These are phyloP conservation scores for Halictus ligatus DNA, from an alignment of 2,888 invertebrate genomes.

Conservation along the genomic window DNA sequence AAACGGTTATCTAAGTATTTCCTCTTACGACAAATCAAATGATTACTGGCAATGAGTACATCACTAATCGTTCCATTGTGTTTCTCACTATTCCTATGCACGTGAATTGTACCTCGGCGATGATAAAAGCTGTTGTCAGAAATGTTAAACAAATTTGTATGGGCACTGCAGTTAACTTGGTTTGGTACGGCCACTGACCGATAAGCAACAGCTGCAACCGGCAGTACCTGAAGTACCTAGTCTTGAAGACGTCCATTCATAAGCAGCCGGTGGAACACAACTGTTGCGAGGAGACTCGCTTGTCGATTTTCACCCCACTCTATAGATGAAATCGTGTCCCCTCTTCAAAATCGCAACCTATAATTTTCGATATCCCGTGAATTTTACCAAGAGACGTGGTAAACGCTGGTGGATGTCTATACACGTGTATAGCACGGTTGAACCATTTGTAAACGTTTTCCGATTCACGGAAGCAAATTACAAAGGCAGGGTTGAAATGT, in stretches of 20 bases:
- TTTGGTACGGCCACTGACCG: background rate
- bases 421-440: background rate
- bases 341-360: background rate
- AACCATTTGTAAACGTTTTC: background rate
- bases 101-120: background rate
- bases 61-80: too few species aligned
- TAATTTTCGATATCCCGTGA: background rate
- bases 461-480: background rate
- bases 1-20: too few species aligned
- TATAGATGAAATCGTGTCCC: background rate
- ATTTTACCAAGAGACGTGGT: background rate
- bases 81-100: too few species aligned
- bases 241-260: background rate
- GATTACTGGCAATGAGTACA: too few species aligned
- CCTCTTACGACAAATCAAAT: too few species aligned
- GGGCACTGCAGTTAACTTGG: background rate
- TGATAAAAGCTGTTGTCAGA: fast-evolving
- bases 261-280: background rate
- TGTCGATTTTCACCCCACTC: background rate
- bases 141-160: fast-evolving
- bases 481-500: background rate
- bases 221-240: background rate
- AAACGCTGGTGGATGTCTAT: background rate
- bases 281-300: background rate
- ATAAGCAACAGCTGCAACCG: background rate